A percentile compares a stretch with the other conserved stretches of the same genome.
Evolutionary conservation across 1,140 invertebrate species (phyloP).

Genomic region (Meloidogyne chitwoodi): DNA sequence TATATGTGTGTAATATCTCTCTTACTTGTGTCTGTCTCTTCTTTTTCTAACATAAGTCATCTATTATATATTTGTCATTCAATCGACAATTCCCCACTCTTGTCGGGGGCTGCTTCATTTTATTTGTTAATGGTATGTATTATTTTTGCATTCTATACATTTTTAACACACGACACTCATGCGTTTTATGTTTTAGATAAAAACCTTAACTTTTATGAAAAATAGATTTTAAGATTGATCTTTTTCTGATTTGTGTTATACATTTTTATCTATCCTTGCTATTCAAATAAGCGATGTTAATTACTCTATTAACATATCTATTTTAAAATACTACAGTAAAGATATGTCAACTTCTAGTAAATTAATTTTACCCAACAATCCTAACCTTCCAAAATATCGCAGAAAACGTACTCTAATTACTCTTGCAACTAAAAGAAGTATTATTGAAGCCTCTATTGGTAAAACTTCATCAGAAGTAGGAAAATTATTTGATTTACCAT

Average conservation of each 20-base stretch:
- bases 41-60: background rate
- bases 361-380: background rate
- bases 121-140: background rate
- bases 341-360: background rate
- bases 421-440: background rate
- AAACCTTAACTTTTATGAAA: too few relatives aligned
- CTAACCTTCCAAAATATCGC: background rate
- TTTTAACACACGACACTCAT: too few relatives aligned
- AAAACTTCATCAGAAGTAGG: background rate
- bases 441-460: background rate
- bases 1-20: background rate
- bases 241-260: too few relatives aligned
- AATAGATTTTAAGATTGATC: too few relatives aligned
- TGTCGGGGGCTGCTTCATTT: background rate
- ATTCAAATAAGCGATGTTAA: too few relatives aligned
- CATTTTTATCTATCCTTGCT: too few relatives aligned
- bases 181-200: too few relatives aligned
- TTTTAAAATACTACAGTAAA: too few relatives aligned
- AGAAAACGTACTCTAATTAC: background rate
- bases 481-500: background rate
- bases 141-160: too few relatives aligned
- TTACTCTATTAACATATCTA: too few relatives aligned
- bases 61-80: background rate
- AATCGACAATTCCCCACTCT: background rate
- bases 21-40: background rate